Evolutionary conservation across 2,888 invertebrate genomes (phyloP), one percentile per base, ranked within the genome.

Genomic region (Caenorhabditis sp.): DNA sequence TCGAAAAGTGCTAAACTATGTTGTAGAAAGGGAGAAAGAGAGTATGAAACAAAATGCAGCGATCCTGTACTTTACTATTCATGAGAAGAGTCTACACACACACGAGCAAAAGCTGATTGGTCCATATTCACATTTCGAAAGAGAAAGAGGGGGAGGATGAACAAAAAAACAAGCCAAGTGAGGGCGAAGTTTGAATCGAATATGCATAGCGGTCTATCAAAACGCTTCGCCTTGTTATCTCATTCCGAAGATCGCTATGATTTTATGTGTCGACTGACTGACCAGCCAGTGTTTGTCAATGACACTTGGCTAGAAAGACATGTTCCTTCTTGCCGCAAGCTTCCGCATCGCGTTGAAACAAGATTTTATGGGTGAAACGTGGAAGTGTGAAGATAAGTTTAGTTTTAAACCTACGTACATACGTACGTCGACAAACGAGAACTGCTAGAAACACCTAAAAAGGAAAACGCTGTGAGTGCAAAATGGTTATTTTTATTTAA

Each of bases 201-300:
- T 76, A 76, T 76, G 76, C 67, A 76, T 76, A 65, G 76, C 60
- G 58, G 67, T 35, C 24, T 32, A 47, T 47, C 47, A 18, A 47
- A 47, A 47, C n/a, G 40, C 11, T 13, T 40, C 13, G 65, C 53
- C n/a, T 65, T 53, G 67, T 76, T 76, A 76, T 76, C 76, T 76
- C 67, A 67, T 76, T 53, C 67, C 67, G 61, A 61, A 76, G 76
- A 76, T 76, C 76, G 67, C 67, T 76, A 60, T 76, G 76, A 76
- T 76, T 76, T 76, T 76, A 76, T 76, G 76, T 67, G 76, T 76
- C 58, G 47, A 67, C 40, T 76, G 76, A 61, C 76, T 67, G 47
- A 67, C 40, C 68, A 67, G 55, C 76, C 67, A 53, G 67, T 51
- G 76, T 51, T 76, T 76, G 76, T 76, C 76, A 32, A 24, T 53